Evolutionary conservation across 2,888 invertebrate genomes (phyloP).

Genomic region (Crocallis elinguaria): DNA sequence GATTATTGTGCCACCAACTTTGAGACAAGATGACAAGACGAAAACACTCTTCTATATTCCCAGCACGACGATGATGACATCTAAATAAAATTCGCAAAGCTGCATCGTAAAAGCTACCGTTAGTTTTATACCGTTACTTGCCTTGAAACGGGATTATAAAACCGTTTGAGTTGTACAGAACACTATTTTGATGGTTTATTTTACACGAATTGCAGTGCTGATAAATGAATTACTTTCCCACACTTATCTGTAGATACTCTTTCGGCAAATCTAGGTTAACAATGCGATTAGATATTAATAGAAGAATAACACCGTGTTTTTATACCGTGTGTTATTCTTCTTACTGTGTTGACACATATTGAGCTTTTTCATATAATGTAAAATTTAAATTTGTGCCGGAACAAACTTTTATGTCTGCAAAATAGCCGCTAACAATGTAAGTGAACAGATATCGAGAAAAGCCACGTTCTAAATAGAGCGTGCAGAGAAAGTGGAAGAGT

Average conservation of each 20-base stretch:
- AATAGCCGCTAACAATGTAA: conserved; percentile 27
- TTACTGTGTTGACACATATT: not conserved
- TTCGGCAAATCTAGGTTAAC: not conserved
- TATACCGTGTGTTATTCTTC: not conserved
- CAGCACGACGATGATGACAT: not conserved
- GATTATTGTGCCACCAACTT: conserved; percentile 48
- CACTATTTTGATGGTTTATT: conserved; percentile 1
- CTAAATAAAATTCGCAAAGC: conserved; percentile 5
- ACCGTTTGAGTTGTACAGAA: conserved; percentile 1
- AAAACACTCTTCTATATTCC: conserved; percentile 6
- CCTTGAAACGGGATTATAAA: not conserved
- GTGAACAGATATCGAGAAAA: conserved; percentile 41
- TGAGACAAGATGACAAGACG: not conserved
- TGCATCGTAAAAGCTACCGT: not conserved
- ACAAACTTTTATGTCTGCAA: not conserved
- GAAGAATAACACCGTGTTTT: not conserved
- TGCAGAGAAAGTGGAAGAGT: conserved; percentile 68
- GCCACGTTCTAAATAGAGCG: conserved; percentile 54
- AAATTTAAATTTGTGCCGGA: too few relatives aligned
- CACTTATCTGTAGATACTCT: not conserved
- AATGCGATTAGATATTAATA: not conserved
- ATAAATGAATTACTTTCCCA: not conserved
- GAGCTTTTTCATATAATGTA: too few relatives aligned
- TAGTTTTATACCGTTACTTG: conserved; percentile 2
- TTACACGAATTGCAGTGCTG: not conserved